Conservation (phyloP, 2,888 invertebrate species). For the Limnephilus auricula region DNA sequence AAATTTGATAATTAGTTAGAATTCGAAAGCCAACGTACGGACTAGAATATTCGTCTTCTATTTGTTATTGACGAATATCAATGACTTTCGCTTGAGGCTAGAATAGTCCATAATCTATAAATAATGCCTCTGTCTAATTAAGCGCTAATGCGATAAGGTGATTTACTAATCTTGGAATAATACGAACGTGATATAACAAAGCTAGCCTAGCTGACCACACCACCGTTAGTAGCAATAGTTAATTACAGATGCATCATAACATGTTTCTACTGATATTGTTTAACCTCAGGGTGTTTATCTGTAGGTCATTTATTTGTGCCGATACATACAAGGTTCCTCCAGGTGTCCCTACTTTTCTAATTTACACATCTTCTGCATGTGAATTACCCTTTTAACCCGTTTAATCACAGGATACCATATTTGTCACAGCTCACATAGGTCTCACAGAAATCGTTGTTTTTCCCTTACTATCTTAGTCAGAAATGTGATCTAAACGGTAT, state of each 20-base stretch:
- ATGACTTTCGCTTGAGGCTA: background rate
- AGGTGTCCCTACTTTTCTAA: too few relatives aligned
- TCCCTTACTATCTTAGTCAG: too few relatives aligned
- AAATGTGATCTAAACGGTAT: too few relatives aligned
- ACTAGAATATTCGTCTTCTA: background rate
- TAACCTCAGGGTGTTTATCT: background rate
- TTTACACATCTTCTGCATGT: background rate
- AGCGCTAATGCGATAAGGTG: conserved; percentile 33
- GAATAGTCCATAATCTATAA: conserved; percentile 27
- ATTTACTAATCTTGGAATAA: conserved; percentile 49
- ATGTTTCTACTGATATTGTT: background rate
- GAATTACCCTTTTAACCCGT: too few relatives aligned
- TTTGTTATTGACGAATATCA: conserved; percentile 23
- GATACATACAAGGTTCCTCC: background rate
- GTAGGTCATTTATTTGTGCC: background rate
- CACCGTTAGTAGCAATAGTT: background rate
- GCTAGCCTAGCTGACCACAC: background rate
- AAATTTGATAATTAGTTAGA: background rate
- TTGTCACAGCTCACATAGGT: too few relatives aligned
- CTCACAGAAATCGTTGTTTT: too few relatives aligned
- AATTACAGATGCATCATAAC: background rate
- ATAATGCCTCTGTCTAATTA: conserved; percentile 35
- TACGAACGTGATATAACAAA: conserved; percentile 20
- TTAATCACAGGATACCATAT: too few relatives aligned
- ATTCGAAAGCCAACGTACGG: background rate